Base-by-base conservation (phyloP, 2,797 vertebrate genomes). In the Squalus acanthias region DNA sequence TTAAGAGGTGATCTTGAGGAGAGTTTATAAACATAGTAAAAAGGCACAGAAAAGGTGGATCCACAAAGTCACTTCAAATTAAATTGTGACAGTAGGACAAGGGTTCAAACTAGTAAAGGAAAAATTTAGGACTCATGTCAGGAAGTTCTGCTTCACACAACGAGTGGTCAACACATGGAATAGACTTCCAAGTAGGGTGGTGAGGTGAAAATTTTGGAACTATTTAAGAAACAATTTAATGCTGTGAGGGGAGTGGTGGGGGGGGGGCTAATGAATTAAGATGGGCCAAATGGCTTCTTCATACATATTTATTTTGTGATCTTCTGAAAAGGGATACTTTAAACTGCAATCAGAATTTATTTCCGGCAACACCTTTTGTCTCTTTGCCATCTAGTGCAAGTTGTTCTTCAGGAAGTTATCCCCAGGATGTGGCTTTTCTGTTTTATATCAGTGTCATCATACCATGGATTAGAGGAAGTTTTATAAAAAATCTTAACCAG, bases 361-460 rank as follows among this genome's bases (percentile, higher is more conserved):
- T 93, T 69, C 91, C 7, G 20, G n/a, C 2, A 93, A 46, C 57
- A 93, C 63, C 63, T 93, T 93, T 67, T 69, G n/a, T 67, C 20
- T 46, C n/a, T 82, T 82, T 69, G 9, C 91, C 63, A 93, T 93
- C 91, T 69, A n/a, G 1, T 39, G n/a, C n/a, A 69, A 46, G 65
- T 93, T 93, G 63, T 67, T 93, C 82, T 65, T 24, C 46, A 93
- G 91, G 91, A 93, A 69, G 63, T 69, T 67, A 93, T 67, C 13
- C 0, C 29, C 91, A 93, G 91, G 91, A 93, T 93, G 91, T 93
- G 91, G 91, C 91, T 69, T 93, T 67, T n/a, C n/a, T 69, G n/a
- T 39, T 39, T 93, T 93, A 67, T 67, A 93, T 93, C 65, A 46
- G 20, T 93, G 63, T 93, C 63, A 69, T 69, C 63, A 69, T 93